A percentile compares a stretch with the other conserved stretches of the same genome.
Evolutionary conservation across 2,797 vertebrate genomes (phyloP).

Genomic region (Trematomus bernacchii): DNA sequence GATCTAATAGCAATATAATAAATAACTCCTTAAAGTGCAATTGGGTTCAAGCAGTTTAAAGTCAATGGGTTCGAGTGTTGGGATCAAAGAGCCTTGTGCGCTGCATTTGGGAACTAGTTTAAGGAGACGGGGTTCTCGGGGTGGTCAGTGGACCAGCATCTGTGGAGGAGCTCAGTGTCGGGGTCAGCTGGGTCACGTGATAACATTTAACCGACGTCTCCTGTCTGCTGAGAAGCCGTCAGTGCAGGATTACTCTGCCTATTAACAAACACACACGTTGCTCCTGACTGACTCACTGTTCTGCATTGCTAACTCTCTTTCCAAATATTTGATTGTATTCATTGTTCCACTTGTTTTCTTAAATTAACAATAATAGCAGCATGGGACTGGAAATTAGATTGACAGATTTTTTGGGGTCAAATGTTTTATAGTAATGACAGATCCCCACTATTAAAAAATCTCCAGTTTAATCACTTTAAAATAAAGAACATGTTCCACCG

Average conservation of each 20-base stretch:
- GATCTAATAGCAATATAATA: not conserved
- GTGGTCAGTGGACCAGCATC: constrained; percentile 15
- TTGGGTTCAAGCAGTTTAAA: constrained; percentile 11
- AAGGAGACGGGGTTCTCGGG: not conserved
- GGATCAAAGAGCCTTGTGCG: constrained; percentile 40
- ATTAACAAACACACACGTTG: not conserved
- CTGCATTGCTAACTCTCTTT: not conserved
- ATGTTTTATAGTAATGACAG: not conserved
- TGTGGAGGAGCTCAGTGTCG: constrained; percentile 4
- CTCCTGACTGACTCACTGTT: not conserved
- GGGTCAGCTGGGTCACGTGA: constrained; percentile 35
- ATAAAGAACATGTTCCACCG: not conserved
- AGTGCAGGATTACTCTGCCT: not conserved
- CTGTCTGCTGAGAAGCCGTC: constrained; percentile 18
- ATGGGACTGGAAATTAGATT: not conserved
- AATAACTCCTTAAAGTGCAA: constrained; percentile 7
- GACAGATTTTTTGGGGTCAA: not conserved
- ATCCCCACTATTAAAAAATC: not conserved
- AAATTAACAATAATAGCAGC: not conserved
- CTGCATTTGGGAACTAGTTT: constrained; percentile 26
- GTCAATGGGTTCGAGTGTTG: constrained; percentile 7
- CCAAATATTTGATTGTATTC: not conserved
- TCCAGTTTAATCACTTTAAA: not conserved
- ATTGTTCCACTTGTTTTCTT: not conserved
- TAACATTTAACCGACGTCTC: constrained; percentile 29